These are phyloP conservation scores for Archips crataeganus DNA, from an alignment of 2,888 invertebrate species.

Conservation along the genomic window DNA sequence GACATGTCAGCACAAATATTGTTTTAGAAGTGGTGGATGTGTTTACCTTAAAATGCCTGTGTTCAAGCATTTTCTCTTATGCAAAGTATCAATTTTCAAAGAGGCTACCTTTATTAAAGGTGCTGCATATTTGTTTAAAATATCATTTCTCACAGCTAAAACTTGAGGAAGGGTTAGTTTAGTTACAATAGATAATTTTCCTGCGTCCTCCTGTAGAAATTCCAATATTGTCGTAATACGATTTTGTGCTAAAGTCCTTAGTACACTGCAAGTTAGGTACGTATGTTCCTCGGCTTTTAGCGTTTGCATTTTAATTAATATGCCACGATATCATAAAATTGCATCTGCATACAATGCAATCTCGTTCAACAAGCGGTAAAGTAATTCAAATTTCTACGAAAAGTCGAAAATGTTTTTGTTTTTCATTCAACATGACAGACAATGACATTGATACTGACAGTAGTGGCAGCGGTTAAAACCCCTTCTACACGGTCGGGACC, in stretches of 20 bases:
- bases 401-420: constrained; percentile 12
- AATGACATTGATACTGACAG: neutral
- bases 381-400: neutral
- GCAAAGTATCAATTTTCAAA: constrained; percentile 63
- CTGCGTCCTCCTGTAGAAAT: constrained; percentile 85
- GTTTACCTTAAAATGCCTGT: constrained; percentile 83
- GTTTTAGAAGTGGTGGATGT: neutral
- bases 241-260: constrained; percentile 78
- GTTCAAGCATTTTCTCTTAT: constrained; percentile 60
- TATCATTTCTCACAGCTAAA: constrained; percentile 67
- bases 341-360: neutral
- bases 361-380: neutral
- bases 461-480: too few species aligned
- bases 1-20: too few species aligned
- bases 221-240: constrained; percentile 85
- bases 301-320: constrained; percentile 59
- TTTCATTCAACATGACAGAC: neutral
- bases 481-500: too few species aligned
- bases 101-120: constrained; percentile 61
- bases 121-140: constrained; percentile 82
- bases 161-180: constrained; percentile 80
- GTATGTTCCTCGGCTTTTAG: constrained; percentile 55
- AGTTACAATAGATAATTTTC: constrained; percentile 79
- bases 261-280: constrained; percentile 68
- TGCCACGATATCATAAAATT: neutral